Evolutionary conservation across 35 echinoderm and acorn worm genomes (phyloP).

Genomic region (Anneissia japonica): DNA sequence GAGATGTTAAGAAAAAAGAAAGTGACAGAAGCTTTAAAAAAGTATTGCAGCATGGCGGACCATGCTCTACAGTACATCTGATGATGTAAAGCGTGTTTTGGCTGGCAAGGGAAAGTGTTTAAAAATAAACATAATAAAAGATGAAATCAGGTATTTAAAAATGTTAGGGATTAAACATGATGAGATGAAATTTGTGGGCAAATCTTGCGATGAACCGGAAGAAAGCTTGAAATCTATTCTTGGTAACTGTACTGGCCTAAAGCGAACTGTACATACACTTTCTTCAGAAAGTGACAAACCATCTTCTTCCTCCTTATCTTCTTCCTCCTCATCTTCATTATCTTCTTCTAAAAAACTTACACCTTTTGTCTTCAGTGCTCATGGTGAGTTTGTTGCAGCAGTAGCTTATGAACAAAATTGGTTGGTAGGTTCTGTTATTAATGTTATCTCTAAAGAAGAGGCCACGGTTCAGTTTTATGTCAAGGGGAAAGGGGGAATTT

Average conservation of each 20-base stretch:
- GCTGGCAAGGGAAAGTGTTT: background rate
- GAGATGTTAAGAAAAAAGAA: background rate
- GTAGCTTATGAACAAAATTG: constrained; percentile 33
- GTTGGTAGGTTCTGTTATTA: constrained; percentile 25
- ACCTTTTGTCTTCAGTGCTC: background rate
- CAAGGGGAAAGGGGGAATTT: background rate
- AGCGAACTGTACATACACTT: too few relatives aligned
- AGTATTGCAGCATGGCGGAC: constrained; percentile 17
- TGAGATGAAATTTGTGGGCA: background rate
- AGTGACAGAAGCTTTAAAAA: background rate
- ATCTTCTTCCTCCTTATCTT: too few relatives aligned
- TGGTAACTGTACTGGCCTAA: background rate
- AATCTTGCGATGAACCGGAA: background rate
- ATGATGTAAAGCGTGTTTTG: background rate
- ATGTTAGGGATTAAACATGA: constrained; percentile 19
- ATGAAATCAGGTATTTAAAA: constrained; percentile 24
- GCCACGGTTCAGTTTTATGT: constrained; percentile 16
- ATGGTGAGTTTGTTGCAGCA: constrained; percentile 26
- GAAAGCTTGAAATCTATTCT: constrained; percentile 3
- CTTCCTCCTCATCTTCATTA: too few relatives aligned
- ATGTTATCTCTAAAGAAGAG: background rate
- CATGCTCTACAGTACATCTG: background rate
- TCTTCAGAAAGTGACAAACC: background rate
- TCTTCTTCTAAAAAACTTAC: too few relatives aligned
- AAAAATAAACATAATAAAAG: constrained; percentile 1